These are phyloP conservation scores for Bufo gargarizans DNA, from an alignment of 2,113 vertebrate species.

Conservation along the genomic window DNA sequence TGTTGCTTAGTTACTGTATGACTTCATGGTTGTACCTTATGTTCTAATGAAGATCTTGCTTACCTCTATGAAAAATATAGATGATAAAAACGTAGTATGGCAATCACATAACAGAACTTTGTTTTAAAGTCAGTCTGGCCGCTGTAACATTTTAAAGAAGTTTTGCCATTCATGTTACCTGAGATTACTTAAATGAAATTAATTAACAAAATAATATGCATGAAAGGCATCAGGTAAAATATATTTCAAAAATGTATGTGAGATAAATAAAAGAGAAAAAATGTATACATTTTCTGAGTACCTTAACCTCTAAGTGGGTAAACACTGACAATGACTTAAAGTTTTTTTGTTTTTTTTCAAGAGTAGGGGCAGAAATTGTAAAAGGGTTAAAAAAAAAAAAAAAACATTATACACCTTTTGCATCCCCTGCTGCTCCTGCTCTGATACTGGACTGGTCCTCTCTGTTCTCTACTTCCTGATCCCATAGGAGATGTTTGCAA, in stretches of 20 bases:
- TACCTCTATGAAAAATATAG: neutral
- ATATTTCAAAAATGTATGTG: neutral
- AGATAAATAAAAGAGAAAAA: neutral
- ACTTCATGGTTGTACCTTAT: neutral
- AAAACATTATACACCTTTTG: no score
- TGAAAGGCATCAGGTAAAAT: no score
- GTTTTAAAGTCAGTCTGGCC: neutral
- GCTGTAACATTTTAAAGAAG: neutral
- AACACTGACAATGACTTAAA: neutral
- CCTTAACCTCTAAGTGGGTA: neutral
- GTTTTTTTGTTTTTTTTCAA: no score
- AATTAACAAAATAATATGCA: neutral
- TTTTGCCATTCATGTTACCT: neutral
- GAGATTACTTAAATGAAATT: no score
- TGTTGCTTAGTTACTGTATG: conserved; percentile 19
- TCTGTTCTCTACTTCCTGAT: no score
- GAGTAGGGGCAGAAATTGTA: no score
- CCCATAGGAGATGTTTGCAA: no score
- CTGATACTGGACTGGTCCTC: no score
- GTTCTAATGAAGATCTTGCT: neutral
- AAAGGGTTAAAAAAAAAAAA: no score
- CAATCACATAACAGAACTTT: neutral
- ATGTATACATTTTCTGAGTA: neutral
- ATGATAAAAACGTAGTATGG: neutral
- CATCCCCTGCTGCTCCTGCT: no score